These are phyloP conservation scores for Busseola fusca DNA, from an alignment of 2,888 invertebrate species.

Conservation along the genomic window DNA sequence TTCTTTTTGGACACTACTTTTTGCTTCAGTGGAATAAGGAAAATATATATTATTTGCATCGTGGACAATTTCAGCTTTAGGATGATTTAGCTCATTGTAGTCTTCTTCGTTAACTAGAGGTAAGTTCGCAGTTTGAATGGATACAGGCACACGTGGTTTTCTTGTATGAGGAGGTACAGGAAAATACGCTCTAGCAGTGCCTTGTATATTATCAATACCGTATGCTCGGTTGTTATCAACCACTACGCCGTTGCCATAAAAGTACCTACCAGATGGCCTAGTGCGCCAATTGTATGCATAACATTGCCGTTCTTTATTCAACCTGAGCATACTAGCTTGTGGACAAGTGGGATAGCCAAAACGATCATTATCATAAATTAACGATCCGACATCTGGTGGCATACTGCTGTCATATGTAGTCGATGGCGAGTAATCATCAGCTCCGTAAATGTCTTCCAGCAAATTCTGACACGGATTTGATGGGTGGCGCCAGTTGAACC, in stretches of 20 bases:
- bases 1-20: conserved; percentile 5
- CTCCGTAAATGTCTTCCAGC: conserved; percentile 65
- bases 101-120: conserved; percentile 44
- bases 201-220: conserved; percentile 19
- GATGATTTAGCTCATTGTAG: neutral
- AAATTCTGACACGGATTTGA: conserved; percentile 64
- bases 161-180: conserved; percentile 1
- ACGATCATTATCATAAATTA: conserved; percentile 54
- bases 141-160: conserved; percentile 10
- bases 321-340: conserved; percentile 65
- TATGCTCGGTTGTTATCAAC: conserved; percentile 52
- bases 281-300: conserved; percentile 32
- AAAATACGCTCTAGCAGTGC: conserved; percentile 12
- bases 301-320: conserved; percentile 62
- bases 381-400: conserved; percentile 9
- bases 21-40: conserved; percentile 13
- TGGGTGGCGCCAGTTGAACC: conserved; percentile 58
- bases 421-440: conserved; percentile 33
- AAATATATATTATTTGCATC: conserved; percentile 6
- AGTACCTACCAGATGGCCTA: conserved; percentile 38
- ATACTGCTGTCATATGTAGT: conserved; percentile 11
- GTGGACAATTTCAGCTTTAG: neutral
- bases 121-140: conserved; percentile 23
- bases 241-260: conserved; percentile 49
- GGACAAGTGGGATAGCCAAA: conserved; percentile 73